Base-by-base conservation (phyloP, 2,888 invertebrate species). In the Dynastes hyllus region DNA sequence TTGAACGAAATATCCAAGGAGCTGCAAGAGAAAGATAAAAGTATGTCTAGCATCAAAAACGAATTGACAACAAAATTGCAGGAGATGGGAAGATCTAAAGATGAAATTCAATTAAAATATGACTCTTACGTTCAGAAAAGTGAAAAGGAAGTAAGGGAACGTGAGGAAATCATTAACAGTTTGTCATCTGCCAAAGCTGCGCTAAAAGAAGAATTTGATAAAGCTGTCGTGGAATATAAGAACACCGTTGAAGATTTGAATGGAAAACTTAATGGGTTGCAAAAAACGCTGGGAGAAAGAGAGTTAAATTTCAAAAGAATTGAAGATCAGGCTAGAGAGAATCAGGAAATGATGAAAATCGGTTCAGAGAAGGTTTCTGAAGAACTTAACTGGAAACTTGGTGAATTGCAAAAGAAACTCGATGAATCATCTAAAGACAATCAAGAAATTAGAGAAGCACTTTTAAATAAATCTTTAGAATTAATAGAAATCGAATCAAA, bases 331-430 rank as follows among this genome's bases (percentile, higher is more conserved):
- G 84, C 90, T 2, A 90, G 89, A 85, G 80, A 87, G 13, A 58
- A 9, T 55, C 66, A 75, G 45, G 80, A 73, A 29, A 82, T 86
- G 1, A 86, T 87, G 50, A 88, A 89, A 61, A 90, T 90, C 83
- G 89, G 89, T 80, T 83, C 90, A 58, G 89, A 90, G 85, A 85
- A 90, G 73, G 88, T 90, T 63, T 89, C 91, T 76, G 90, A 91
- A 58, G 90, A 89, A 82, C 89, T 91, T 27, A 63, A 66, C 11
- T 9, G 53, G 2, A 66, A 75, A 29, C 51, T 80, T 9, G 69
- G 58, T 3, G 73, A 40, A 4, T 9, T 81, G 4, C 77, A 76
- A 53, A 80, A 77, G 81, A 85, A 82, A 81, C 65, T 84, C 27
- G 76, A 80, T 9, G 80, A 79, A 11, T 53, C 81, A 11, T 66